A percentile compares a stretch with the other conserved stretches of the same genome.
phyloP scores from a whole-genome alignment of 1,140 invertebrate species.

The Theocolax elegans region DNA sequence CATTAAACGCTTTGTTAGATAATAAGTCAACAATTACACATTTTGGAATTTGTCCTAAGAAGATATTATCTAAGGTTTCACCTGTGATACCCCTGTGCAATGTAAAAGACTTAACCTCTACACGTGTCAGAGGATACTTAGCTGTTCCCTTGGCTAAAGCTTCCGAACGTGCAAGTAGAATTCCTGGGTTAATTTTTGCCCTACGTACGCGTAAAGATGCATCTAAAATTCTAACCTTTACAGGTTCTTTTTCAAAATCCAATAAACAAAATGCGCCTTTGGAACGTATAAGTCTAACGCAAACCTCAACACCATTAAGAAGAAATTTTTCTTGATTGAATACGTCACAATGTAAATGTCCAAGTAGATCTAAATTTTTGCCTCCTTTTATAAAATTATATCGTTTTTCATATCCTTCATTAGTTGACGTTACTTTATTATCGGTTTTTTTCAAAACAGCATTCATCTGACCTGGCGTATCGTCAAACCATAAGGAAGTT shows the following conservation, averaged over 20 bases:
- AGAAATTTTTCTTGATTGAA: constrained; percentile 62
- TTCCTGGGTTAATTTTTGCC: constrained; percentile 39
- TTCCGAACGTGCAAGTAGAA: constrained; percentile 37
- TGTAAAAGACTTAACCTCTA: constrained; percentile 57
- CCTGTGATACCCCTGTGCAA: constrained; percentile 52
- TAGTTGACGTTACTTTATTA: constrained; percentile 29
- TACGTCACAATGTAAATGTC: neutral
- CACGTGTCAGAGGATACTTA: constrained; percentile 60
- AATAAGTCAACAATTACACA: constrained; percentile 60
- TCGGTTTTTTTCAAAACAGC: no score
- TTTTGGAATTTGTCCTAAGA: constrained; percentile 58
- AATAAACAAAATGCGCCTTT: constrained; percentile 58
- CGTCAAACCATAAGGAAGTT: no score
- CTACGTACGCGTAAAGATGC: constrained; percentile 55
- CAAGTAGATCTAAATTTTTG: no score
- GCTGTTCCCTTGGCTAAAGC: constrained; percentile 49
- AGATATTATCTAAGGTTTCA: constrained; percentile 57
- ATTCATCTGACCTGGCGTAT: no score
- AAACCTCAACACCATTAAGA: constrained; percentile 59
- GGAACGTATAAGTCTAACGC: constrained; percentile 54
- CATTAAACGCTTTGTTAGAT: constrained; percentile 59
- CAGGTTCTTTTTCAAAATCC: constrained; percentile 32
- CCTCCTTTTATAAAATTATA: no score
- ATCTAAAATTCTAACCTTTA: constrained; percentile 49
- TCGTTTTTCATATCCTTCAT: constrained; percentile 1